Base-by-base conservation (phyloP, 2,797 vertebrate genomes). In the Aulostomus chinensis region DNA sequence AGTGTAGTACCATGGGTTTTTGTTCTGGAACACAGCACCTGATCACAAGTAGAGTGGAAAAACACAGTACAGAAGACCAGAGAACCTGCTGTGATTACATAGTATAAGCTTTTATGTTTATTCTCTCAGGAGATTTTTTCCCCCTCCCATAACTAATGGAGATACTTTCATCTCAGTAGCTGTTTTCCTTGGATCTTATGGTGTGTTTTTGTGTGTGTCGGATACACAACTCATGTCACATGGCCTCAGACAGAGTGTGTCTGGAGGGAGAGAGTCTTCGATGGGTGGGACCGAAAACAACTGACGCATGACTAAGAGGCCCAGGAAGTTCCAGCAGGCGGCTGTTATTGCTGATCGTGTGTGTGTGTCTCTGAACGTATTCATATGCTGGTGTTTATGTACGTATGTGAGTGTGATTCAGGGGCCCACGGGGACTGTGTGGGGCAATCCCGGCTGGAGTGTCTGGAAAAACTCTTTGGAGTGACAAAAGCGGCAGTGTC, bases 261-360 rank as follows among this genome's bases (percentile, higher is more conserved):
- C 62, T 79, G 61, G 58, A 65, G 45, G 54, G 65, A 80, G 62
- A 72, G 63, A 76, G 62, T 78, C 72, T 81, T 81, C 66, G 24
- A 69, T 79, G 70, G 73, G 76, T 72, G 52, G 74, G 77, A 82
- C 79, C 73, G 58, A 84, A 86, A 89, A 87, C 84, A 87, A 85
- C 78, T 87, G 86, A 87, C 55, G 74, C 85, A 86, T 83, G 76
- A 87, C 76, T 82, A 83, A 87, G 80, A 78, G 83, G 80, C 61
- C 73, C 71, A 80, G 78, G 82, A 86, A 78, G 83, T 85, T 80
- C 73, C 80, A 80, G 70, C 78, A 78, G 71, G 59, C 64, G 15
- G 45, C 77, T 83, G 85, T 83, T 86, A 78, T 83, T 85, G 65
- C 78, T 83, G 74, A 54, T 66, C 62, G 67, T 64, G 52, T 51